Evolutionary conservation across 1,140 invertebrate genomes (phyloP), one percentile per base, ranked within the genome.

Genomic region (Drosophila bipectinata): DNA sequence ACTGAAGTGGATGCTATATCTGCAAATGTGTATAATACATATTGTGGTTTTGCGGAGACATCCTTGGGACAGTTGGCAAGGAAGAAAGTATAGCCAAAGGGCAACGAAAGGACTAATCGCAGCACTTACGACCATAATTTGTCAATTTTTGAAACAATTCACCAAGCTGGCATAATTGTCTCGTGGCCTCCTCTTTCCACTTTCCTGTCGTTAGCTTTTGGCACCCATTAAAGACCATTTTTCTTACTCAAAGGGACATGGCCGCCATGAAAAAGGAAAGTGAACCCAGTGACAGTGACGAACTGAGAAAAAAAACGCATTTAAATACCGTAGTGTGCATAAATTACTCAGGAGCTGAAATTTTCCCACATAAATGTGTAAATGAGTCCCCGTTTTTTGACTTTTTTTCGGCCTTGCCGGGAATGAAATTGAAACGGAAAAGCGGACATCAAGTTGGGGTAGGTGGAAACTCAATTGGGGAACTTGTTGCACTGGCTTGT

Each of bases 81-180:
- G 41, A 45, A 37, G n/a, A 48, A 48, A 3, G 34, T 37, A n/a
- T n/a, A 15, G 15, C 9, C n/a, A 37, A 56, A 52, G 41, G 47
- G 48, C 60, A 21, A 58, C 26, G 32, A 34, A 54, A 21, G 52
- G 59, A 82, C 78, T 88, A 87, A 87, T 82, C 83, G 83, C 72
- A 74, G 75, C 83, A 88, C 82, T 87, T 88, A 87, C 61, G 75
- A 71, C 57, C 71, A 79, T 88, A 88, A 87, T 87, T 87, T 88
- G 82, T 88, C 82, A 88, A 88, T 87, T 87, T 87, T 87, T 82
- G 80, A 87, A 87, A 79, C 78, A 87, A 87, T 88, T 88, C 79
- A 75, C 79, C 24, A 61, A 71, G 76, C 67, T 68, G 67, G 60
- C 81, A 85, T 84, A 85, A 85, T 64, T 77, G 67, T 77, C 77